phyloP scores from a whole-genome alignment of 2,888 invertebrate species.

The Lysandra bellargus region DNA sequence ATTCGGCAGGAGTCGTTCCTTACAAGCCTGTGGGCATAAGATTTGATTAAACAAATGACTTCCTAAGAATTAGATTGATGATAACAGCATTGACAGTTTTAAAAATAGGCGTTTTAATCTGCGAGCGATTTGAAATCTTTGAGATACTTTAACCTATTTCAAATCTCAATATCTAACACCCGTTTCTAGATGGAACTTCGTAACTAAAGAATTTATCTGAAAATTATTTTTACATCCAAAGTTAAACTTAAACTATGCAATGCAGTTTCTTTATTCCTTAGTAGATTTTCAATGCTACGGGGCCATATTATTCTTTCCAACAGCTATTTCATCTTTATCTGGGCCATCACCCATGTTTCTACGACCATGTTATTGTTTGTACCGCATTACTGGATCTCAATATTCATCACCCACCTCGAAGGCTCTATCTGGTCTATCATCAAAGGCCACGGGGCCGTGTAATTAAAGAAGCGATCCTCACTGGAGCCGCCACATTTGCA shows the following conservation, averaged over 20 bases:
- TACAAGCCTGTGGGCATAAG: background rate
- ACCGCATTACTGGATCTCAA: constrained; percentile 2
- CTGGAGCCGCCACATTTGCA: constrained; percentile 38
- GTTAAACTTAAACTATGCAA: no score
- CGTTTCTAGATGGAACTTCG: no score
- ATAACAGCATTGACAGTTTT: background rate
- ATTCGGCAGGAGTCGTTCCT: background rate
- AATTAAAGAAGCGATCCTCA: constrained; percentile 28
- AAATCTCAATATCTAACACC: no score
- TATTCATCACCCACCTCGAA: constrained; percentile 3
- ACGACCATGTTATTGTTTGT: background rate
- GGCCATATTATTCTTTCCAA: background rate
- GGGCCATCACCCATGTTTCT: background rate
- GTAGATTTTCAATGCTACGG: background rate
- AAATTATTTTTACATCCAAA: no score
- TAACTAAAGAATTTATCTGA: no score
- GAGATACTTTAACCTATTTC: no score
- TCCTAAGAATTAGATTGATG: background rate
- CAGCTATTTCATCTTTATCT: background rate
- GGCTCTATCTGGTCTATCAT: constrained; percentile 10
- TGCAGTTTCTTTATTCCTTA: no score
- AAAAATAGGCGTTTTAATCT: no score
- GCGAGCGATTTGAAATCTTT: no score
- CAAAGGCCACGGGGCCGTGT: constrained; percentile 22
- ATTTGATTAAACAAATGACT: constrained; percentile 4